A percentile compares a stretch with the other conserved stretches of the same genome.
These are phyloP conservation scores for Oreochromis tanganicae DNA, from an alignment of 2,113 vertebrate genomes.

Conservation along the genomic window DNA sequence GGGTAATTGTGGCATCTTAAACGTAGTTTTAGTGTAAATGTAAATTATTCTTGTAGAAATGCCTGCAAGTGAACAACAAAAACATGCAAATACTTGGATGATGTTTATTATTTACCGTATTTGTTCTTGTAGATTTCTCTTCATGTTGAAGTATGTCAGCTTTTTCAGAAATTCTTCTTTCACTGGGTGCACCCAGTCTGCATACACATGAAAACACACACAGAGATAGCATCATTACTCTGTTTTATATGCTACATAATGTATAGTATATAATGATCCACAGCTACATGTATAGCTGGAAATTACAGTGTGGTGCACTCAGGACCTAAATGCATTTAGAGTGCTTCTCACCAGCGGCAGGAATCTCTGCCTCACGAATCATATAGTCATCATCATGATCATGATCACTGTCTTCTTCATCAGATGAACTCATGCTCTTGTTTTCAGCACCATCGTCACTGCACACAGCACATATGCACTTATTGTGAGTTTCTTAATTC, in stretches of 20 bases:
- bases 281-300: not conserved
- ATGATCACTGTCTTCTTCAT: slow-evolving; percentile 10
- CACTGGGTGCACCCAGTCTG: slow-evolving; percentile 71
- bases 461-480: not conserved
- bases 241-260: not conserved
- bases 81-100: not conserved
- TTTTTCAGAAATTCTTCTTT: slow-evolving; percentile 75
- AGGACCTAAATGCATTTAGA: not conserved
- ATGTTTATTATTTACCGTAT: slow-evolving; percentile 54
- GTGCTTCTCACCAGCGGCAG: slow-evolving; percentile 55
- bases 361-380: not conserved
- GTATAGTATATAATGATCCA: not conserved
- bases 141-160: slow-evolving; percentile 71
- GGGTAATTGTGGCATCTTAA: not conserved
- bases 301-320: not conserved
- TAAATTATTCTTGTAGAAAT: not conserved
- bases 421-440: not conserved
- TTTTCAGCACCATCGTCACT: slow-evolving; percentile 15
- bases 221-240: not conserved
- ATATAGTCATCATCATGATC: not conserved
- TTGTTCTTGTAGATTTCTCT: slow-evolving; percentile 73
- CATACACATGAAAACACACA: not conserved
- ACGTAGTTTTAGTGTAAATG: not conserved
- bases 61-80: not conserved
- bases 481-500: not conserved